Percentiles rank a stretch among this genome's conserved stretches.
Conservation (phyloP, 2,113 vertebrate species). For the Gymnobelideus leadbeateri region DNA sequence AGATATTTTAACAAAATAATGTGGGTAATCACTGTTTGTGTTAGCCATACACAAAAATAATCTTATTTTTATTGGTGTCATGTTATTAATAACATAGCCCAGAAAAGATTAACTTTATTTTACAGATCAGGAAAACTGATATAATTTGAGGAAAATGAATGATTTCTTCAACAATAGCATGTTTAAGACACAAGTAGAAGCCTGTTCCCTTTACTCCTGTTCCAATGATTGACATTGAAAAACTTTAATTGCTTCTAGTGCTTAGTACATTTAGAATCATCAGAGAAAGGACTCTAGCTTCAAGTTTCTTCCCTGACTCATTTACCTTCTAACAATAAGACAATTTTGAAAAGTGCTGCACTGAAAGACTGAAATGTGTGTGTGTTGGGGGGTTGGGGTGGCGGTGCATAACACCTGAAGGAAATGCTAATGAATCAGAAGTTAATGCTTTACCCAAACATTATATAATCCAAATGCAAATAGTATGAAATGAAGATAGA, state of each 20-base stretch:
- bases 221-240: background rate
- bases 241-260: constrained; percentile 17
- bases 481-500: constrained; percentile 62
- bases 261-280: constrained; percentile 25
- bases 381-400: constrained; percentile 21
- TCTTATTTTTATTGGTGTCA: too few relatives aligned
- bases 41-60: background rate
- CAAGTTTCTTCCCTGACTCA: constrained; percentile 45
- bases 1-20: background rate
- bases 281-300: background rate
- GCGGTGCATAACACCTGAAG: constrained; percentile 50
- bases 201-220: background rate
- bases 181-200: background rate
- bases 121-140: background rate
- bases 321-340: constrained; percentile 35
- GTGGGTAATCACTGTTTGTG: background rate
- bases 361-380: constrained; percentile 1
- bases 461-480: constrained; percentile 70
- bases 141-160: background rate
- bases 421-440: constrained; percentile 49
- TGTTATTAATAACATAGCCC: too few relatives aligned
- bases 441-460: background rate
- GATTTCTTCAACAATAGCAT: background rate
- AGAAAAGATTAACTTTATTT: background rate
- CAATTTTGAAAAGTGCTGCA: constrained; percentile 45